A percentile compares a stretch with the other conserved stretches of the same genome.
These are phyloP conservation scores for Macrobrachium rosenbergii DNA, from an alignment of 1,140 invertebrate species.

Conservation along the genomic window DNA sequence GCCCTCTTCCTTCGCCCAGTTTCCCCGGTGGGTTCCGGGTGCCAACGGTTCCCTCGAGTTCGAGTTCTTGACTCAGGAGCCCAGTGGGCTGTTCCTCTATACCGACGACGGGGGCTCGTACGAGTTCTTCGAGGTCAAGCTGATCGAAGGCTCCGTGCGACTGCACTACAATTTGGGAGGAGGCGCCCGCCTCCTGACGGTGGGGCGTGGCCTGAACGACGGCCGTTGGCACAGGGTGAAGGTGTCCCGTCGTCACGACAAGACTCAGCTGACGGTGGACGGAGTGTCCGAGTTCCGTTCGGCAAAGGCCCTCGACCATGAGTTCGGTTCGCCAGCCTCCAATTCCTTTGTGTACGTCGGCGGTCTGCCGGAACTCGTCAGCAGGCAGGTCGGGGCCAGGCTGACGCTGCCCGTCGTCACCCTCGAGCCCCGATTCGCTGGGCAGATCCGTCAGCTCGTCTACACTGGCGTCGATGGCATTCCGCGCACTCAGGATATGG, in stretches of 20 bases:
- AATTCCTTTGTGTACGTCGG: conserved; percentile 94
- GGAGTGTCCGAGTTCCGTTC: conserved; percentile 79
- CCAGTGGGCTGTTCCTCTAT: conserved; percentile 90
- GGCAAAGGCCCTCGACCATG: conserved; percentile 67
- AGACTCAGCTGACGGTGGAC: conserved; percentile 86
- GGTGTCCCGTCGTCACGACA: conserved; percentile 77
- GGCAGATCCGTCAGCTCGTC: conserved; percentile 86
- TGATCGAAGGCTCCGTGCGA: conserved; percentile 90
- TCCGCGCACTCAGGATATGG: conserved; percentile 76
- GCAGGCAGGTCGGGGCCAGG: conserved; percentile 79
- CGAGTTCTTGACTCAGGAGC: conserved; percentile 92
- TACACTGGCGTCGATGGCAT: conserved; percentile 84
- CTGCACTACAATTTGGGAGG: conserved; percentile 89
- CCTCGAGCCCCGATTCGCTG: conserved; percentile 90
- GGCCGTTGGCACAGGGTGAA: conserved; percentile 92
- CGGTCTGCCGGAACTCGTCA: conserved; percentile 92
- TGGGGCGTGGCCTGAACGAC: conserved; percentile 87
- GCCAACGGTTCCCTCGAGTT: conserved; percentile 89
- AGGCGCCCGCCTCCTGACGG: conserved; percentile 88
- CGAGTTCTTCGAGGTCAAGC: conserved; percentile 95
- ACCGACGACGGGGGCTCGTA: conserved; percentile 94
- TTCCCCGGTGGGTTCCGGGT: conserved; percentile 89
- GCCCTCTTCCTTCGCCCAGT: conserved; percentile 88
- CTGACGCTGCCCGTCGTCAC: conserved; percentile 89
- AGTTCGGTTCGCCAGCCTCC: conserved; percentile 86